Evolutionary conservation across 2,888 invertebrate genomes (phyloP).

Genomic region (Pristionchus mayeri): DNA sequence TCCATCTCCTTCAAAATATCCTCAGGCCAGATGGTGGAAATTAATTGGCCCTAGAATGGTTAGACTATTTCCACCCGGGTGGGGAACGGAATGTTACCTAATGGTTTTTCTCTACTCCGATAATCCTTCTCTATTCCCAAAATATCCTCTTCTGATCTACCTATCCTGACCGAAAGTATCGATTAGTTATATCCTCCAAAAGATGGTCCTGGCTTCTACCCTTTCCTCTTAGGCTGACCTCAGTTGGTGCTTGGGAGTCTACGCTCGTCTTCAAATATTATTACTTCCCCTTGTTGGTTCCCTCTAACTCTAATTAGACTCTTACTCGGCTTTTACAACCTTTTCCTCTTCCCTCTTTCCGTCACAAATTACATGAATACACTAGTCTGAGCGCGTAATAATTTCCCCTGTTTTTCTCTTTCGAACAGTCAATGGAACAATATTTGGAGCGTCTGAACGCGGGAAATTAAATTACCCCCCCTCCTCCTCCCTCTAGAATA

Average conservation of each 20-base stretch:
- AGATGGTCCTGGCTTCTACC: background rate
- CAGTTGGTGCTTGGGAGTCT: no score
- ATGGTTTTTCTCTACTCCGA: no score
- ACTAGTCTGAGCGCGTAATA: background rate
- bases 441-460: slow-evolving; percentile 11
- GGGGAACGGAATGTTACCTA: no score
- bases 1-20: background rate
- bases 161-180: no score
- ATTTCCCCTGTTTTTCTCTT: background rate
- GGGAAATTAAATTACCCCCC: background rate
- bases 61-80: no score
- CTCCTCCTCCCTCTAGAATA: background rate
- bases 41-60: background rate
- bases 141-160: no score
- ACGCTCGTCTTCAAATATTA: slow-evolving; percentile 38
- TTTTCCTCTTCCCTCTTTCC: background rate
- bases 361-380: slow-evolving; percentile 42
- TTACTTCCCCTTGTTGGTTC: slow-evolving; percentile 5
- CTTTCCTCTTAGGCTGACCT: background rate
- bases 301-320: background rate
- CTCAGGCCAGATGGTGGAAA: background rate
- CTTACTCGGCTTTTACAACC: slow-evolving; percentile 36
- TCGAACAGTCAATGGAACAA: background rate
- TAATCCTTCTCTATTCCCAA: no score
- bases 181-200: no score